Conservation (phyloP, 1,140 invertebrate species). For the Hydropsyche tenuis region DNA sequence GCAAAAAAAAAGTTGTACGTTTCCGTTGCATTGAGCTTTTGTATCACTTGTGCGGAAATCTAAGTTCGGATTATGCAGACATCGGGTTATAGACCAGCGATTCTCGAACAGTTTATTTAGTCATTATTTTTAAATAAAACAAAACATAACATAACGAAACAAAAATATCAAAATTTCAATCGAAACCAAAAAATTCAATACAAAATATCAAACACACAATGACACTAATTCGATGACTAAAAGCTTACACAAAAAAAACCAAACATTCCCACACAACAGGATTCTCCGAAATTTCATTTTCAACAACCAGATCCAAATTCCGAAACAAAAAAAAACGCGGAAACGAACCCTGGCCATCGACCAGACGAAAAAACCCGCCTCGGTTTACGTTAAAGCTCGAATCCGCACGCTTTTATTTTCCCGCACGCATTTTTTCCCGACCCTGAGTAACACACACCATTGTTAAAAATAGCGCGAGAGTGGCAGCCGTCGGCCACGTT, state of each 20-base stretch:
- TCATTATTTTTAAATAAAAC: neutral
- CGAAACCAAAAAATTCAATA: too few species aligned
- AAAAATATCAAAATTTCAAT: too few species aligned
- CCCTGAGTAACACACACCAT: conserved; percentile 10
- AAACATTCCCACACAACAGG: neutral
- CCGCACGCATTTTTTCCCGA: neutral
- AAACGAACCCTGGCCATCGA: neutral
- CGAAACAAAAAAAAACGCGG: neutral
- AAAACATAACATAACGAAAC: too few species aligned
- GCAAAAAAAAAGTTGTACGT: too few species aligned
- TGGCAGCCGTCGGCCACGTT: neutral
- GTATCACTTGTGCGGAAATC: conserved; percentile 25
- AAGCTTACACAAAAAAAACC: too few species aligned
- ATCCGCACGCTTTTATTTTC: neutral
- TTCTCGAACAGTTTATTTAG: conserved; percentile 12
- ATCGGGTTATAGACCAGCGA: neutral
- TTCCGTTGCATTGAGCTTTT: neutral
- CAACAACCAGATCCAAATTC: neutral
- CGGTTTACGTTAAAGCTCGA: neutral
- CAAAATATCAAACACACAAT: too few species aligned
- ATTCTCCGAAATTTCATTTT: neutral
- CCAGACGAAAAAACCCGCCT: neutral
- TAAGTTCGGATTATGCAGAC: conserved; percentile 30
- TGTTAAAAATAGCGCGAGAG: conserved; percentile 7
- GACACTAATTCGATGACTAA: too few species aligned